These are phyloP conservation scores for Gallinago undulata DNA, from an alignment of 2,113 vertebrate species.

Conservation along the genomic window DNA sequence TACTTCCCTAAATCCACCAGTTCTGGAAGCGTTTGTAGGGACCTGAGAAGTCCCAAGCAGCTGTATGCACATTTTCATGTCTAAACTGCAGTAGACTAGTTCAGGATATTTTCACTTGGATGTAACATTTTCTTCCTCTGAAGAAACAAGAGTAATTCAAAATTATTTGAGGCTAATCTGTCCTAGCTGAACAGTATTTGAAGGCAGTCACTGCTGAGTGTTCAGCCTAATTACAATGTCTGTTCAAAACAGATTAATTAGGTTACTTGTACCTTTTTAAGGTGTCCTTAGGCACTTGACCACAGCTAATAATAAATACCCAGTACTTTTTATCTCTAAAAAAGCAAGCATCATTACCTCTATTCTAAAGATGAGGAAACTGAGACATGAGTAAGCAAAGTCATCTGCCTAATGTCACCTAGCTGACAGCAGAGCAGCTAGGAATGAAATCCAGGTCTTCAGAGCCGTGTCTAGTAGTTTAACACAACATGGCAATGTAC, in stretches of 20 bases:
- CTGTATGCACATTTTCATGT: not conserved
- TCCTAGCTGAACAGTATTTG: not conserved
- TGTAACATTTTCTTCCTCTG: not conserved
- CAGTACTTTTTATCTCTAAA: slow-evolving; percentile 11
- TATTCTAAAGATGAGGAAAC: not conserved
- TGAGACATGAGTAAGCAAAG: slow-evolving; percentile 23
- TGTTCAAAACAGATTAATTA: slow-evolving; percentile 60
- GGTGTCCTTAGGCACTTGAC: slow-evolving; percentile 39
- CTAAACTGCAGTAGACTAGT: not conserved
- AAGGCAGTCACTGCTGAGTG: not conserved
- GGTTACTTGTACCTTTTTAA: slow-evolving; percentile 58
- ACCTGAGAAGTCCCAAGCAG: not conserved
- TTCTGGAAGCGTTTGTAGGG: not conserved
- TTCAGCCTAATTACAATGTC: slow-evolving; percentile 51
- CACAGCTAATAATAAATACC: slow-evolving; percentile 60
- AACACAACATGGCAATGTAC: not conserved
- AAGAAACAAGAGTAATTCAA: not conserved
- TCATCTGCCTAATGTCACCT: slow-evolving; percentile 36
- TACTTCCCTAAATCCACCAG: not conserved
- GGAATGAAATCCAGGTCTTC: not conserved
- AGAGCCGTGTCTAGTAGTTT: not conserved
- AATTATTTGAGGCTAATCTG: slow-evolving; percentile 17
- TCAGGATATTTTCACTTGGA: not conserved
- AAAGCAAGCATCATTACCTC: slow-evolving; percentile 1
- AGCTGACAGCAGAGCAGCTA: not conserved